Conservation (phyloP, 92 coral and sea anemone genomes). For the Desmophyllum pertusum region DNA sequence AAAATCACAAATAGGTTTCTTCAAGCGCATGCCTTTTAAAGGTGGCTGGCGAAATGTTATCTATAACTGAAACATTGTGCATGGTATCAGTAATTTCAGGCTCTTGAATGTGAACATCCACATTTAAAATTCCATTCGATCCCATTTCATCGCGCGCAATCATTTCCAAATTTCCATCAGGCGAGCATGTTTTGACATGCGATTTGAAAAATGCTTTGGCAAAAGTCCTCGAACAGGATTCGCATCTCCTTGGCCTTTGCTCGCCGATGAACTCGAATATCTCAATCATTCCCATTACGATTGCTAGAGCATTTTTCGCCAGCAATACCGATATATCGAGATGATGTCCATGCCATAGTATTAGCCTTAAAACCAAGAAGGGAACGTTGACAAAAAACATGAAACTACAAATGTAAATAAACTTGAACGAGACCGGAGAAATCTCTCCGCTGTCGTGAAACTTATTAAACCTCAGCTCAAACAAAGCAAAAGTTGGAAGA, state of each 20-base stretch:
- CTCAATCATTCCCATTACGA: slow-evolving; percentile 73
- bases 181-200: slow-evolving; percentile 47
- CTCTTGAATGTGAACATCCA: not conserved
- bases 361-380: slow-evolving; percentile 72
- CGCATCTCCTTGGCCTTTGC: slow-evolving; percentile 77
- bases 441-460: slow-evolving; percentile 84
- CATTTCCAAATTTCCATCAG: not conserved
- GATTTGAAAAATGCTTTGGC: slow-evolving; percentile 58
- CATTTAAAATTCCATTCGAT: not conserved
- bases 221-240: slow-evolving; percentile 61
- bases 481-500: slow-evolving; percentile 85
- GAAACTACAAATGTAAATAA: slow-evolving; percentile 79
- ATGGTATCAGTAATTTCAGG: not conserved
- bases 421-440: slow-evolving; percentile 82
- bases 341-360: slow-evolving; percentile 74
- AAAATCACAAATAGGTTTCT: not conserved
- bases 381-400: slow-evolving; percentile 85
- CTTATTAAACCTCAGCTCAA: slow-evolving; percentile 84
- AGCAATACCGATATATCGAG: slow-evolving; percentile 78
- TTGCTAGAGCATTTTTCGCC: slow-evolving; percentile 81
- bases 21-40: too few relatives aligned
- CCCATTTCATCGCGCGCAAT: not conserved
- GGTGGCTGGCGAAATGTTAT: not conserved
- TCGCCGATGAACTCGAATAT: slow-evolving; percentile 85
- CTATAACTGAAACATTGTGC: not conserved